Base-by-base conservation (phyloP, 2,888 invertebrate genomes). In the Calliphora vomitoria region DNA sequence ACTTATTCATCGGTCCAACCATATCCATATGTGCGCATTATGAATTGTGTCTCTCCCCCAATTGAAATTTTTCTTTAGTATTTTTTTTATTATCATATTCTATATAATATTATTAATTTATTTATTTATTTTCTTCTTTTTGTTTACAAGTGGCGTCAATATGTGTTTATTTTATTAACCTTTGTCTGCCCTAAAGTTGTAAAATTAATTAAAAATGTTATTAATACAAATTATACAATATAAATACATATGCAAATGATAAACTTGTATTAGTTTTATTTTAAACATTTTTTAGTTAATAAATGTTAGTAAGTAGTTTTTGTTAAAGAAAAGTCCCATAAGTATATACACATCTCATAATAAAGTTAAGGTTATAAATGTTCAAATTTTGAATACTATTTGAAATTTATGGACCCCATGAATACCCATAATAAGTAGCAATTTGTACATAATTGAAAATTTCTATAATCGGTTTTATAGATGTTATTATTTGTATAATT, bases 161-260 rank as follows among this genome's bases (percentile, higher is more conserved):
- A 80, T 44, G 35, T 35, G 5, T 62, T 41, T 31, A 60, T 53
- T 85, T 79, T 79, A 71, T 78, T 85, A 74, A 74, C 79, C 72
- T 79, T 74, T 74, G 79, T 79, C 84, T 84, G 66, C 68, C 72
- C 79, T 66, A 72, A 83, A 72, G 64, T 55, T 76, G 53, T 72
- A 53, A 84, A 79, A 79, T 71, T 20, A 35, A 60, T 74, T 58
- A 60, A 66, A 64, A 66, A 41, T 18, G 38, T 38, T 41, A 11
- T 64, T 18, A 64, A 62, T 15, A 62, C 35, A n/a, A 35, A 11
- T n/a, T 6, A 6, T 18, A 53, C 8, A 53, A 0, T 4, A 35
- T 6, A 35, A 35, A 35, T 5, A n/a, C n/a, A n/a, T n/a, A 6
- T 6, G 6, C 35, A 4, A 6, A 6, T 25, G n/a, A 58, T 13